Conservation (phyloP, 2,797 vertebrate species). For the Vultur gryphus region DNA sequence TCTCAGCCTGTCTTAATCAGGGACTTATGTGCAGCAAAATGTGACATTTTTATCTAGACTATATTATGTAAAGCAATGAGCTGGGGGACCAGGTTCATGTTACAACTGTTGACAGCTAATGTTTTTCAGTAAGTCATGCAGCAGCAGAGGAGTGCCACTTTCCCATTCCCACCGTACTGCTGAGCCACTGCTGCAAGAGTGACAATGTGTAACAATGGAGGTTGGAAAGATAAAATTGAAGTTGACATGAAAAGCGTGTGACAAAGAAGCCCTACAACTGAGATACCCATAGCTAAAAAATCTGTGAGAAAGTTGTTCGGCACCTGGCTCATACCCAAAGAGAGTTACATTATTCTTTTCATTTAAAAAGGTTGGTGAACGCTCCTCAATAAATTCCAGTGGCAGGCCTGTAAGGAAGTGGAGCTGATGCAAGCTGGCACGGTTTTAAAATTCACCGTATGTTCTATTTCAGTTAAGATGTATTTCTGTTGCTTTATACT, state of each 20-base stretch:
- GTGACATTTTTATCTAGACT: background rate
- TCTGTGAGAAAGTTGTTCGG: background rate
- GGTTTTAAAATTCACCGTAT: background rate
- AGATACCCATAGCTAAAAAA: background rate
- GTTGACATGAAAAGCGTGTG: background rate
- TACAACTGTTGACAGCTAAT: background rate
- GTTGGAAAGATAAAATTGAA: background rate
- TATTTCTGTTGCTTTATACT: background rate
- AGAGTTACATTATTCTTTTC: background rate
- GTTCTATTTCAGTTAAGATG: background rate
- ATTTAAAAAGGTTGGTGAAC: background rate
- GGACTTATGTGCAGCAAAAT: background rate
- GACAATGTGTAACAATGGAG: background rate
- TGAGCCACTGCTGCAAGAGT: background rate
- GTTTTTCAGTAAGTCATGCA: background rate
- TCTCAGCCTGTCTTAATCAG: background rate
- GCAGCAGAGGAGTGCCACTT: background rate
- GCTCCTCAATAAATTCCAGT: background rate
- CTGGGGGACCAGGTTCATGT: background rate
- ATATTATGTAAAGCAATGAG: background rate
- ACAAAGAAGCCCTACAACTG: background rate
- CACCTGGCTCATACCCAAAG: background rate
- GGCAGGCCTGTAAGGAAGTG: background rate
- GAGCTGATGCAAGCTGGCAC: background rate
- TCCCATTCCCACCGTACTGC: background rate